These are phyloP conservation scores for Poeciliopsis infans DNA, from an alignment of 2,797 vertebrate genomes.

Conservation along the genomic window DNA sequence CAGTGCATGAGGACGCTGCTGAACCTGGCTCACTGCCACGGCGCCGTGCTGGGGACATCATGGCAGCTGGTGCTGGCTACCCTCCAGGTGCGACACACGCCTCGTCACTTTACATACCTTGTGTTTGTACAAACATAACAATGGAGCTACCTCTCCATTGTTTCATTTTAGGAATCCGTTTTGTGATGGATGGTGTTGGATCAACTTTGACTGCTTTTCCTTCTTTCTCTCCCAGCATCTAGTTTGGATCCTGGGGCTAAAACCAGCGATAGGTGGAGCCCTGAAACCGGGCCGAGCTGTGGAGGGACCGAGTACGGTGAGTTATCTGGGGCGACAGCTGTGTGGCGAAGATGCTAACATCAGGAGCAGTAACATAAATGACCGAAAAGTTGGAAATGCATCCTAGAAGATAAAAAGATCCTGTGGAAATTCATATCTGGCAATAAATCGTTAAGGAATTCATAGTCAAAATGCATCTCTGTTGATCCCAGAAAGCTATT, in stretches of 20 bases:
- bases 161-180: not conserved
- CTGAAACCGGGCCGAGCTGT: slow-evolving; percentile 96
- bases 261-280: slow-evolving; percentile 92
- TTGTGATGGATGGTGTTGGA: not conserved
- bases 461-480: not conserved
- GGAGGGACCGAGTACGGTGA: slow-evolving; percentile 97
- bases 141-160: not conserved
- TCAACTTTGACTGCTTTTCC: not conserved
- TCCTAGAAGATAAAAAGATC: not conserved
- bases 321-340: slow-evolving; percentile 33
- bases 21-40: slow-evolving; percentile 96
- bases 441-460: not conserved
- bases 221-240: slow-evolving; percentile 86
- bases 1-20: slow-evolving; percentile 98
- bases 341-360: no score
- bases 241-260: slow-evolving; percentile 98
- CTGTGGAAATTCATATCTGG: not conserved
- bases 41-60: slow-evolving; percentile 93
- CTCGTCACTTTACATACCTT: not conserved
- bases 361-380: not conserved
- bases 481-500: not conserved
- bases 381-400: not conserved
- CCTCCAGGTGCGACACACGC: slow-evolving; percentile 87
- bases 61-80: slow-evolving; percentile 99
- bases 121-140: not conserved